phyloP scores from a whole-genome alignment of 1,140 invertebrate genomes.

The Augochlora pura region DNA sequence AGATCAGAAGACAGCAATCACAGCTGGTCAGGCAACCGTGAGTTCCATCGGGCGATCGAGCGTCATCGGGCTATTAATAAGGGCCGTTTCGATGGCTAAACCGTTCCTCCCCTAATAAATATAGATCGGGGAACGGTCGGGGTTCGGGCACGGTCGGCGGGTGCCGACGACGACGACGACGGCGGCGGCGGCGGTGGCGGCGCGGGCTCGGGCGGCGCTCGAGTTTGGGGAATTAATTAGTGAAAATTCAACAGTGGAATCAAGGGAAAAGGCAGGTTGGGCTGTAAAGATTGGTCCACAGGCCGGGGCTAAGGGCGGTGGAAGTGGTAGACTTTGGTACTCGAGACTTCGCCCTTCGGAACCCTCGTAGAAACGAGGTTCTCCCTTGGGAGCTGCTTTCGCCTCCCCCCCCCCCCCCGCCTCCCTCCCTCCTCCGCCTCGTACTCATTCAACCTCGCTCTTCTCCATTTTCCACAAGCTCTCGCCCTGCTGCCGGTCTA shows the following conservation, averaged over 20 bases:
- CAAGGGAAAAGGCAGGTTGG: constrained; percentile 47
- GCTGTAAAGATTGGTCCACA: constrained; percentile 61
- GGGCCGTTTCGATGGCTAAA: constrained; percentile 8
- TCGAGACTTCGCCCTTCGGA: constrained; percentile 69
- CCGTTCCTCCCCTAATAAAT: constrained; percentile 43
- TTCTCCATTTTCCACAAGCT: constrained; percentile 49
- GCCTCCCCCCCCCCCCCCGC: constrained; percentile 11
- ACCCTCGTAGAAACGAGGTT: constrained; percentile 66
- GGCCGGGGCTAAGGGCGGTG: constrained; percentile 45
- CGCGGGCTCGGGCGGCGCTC: constrained; percentile 23
- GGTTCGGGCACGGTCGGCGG: no score
- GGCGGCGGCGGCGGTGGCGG: constrained; percentile 3
- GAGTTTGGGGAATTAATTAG: constrained; percentile 74
- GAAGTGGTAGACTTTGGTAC: constrained; percentile 65
- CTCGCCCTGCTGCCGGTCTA: constrained; percentile 21
- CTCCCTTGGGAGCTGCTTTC: constrained; percentile 51
- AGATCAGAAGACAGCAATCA: background rate
- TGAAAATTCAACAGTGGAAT: constrained; percentile 67
- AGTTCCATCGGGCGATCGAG: background rate
- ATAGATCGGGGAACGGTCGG: constrained; percentile 41
- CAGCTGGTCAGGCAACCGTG: background rate
- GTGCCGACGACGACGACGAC: no score
- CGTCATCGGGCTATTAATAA: constrained; percentile 40
- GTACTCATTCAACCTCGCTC: constrained; percentile 40
- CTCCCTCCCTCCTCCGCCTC: constrained; percentile 9